These are phyloP conservation scores for Pongo abelii DNA, from an alignment of 2,113 vertebrate genomes.

Conservation along the genomic window DNA sequence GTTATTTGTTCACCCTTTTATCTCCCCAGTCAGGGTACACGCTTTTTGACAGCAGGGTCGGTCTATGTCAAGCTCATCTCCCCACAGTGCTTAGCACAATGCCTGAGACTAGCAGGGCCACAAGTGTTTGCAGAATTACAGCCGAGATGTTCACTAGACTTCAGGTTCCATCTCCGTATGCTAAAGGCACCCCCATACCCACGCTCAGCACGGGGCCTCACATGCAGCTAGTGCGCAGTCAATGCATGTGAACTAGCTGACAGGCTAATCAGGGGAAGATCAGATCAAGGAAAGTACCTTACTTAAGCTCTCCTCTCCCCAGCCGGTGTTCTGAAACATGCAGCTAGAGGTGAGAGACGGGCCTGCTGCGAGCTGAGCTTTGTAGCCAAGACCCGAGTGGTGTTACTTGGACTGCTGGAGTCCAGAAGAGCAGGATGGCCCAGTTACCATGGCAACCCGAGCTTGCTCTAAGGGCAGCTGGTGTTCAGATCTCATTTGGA, in stretches of 20 bases:
- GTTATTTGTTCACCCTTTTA: background rate
- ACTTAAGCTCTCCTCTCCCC: accelerated
- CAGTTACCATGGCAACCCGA: background rate
- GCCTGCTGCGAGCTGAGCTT: accelerated
- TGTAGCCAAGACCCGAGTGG: background rate
- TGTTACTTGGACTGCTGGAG: too few species aligned
- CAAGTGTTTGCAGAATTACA: background rate
- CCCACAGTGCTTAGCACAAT: background rate
- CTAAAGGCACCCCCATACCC: background rate
- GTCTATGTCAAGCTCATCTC: background rate
- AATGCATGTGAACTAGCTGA: background rate
- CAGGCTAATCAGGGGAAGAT: background rate
- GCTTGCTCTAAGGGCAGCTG: background rate
- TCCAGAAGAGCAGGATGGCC: background rate
- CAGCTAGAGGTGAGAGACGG: background rate
- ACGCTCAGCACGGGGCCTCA: background rate
- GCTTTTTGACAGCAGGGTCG: background rate
- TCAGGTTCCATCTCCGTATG: accelerated
- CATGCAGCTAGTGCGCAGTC: background rate
- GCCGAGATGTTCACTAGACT: background rate
- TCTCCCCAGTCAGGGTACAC: background rate
- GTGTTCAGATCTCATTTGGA: background rate
- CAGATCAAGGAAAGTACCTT: background rate
- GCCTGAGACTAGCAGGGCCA: background rate
- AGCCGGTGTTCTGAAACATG: accelerated